phyloP scores from a whole-genome alignment of 1,140 invertebrate species.

The Drosophila ironensis region DNA sequence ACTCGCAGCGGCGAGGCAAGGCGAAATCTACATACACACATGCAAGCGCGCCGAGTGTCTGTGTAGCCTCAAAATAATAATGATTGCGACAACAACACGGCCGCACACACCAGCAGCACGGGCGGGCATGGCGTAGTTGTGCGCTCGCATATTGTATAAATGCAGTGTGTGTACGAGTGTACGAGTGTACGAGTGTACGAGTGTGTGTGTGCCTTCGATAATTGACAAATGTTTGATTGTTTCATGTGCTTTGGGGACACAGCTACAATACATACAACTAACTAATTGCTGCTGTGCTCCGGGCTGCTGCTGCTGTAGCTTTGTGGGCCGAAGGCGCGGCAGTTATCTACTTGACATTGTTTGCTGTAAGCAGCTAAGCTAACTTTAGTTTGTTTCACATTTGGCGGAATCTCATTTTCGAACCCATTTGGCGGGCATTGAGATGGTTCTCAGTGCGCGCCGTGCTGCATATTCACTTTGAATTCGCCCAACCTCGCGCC shows the following conservation, averaged over 20 bases:
- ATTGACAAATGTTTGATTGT: conserved; percentile 77
- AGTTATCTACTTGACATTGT: too few relatives aligned
- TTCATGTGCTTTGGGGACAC: conserved; percentile 51
- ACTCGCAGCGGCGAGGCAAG: conserved; percentile 64
- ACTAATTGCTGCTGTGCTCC: conserved; percentile 60
- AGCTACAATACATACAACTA: too few relatives aligned
- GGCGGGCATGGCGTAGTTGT: conserved; percentile 33
- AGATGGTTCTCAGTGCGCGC: conserved; percentile 1
- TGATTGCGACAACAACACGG: conserved; percentile 76
- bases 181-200: too few relatives aligned
- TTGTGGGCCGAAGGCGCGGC: too few relatives aligned
- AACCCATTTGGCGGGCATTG: not conserved
- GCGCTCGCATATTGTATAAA: conserved; percentile 19
- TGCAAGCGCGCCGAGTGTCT: too few relatives aligned
- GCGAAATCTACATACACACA: conserved; percentile 77
- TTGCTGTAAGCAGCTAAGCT: too few relatives aligned
- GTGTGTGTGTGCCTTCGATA: conserved; percentile 66
- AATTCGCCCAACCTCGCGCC: conserved; percentile 75
- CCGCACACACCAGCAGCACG: too few relatives aligned
- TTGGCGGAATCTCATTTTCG: too few relatives aligned
- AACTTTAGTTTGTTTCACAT: too few relatives aligned
- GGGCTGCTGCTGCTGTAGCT: too few relatives aligned
- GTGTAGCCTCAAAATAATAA: conserved; percentile 76
- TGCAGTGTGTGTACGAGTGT: too few relatives aligned
- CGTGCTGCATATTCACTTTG: conserved; percentile 66